Evolutionary conservation across 1,140 invertebrate species (phyloP).

Genomic region (Chlorops oryzae): DNA sequence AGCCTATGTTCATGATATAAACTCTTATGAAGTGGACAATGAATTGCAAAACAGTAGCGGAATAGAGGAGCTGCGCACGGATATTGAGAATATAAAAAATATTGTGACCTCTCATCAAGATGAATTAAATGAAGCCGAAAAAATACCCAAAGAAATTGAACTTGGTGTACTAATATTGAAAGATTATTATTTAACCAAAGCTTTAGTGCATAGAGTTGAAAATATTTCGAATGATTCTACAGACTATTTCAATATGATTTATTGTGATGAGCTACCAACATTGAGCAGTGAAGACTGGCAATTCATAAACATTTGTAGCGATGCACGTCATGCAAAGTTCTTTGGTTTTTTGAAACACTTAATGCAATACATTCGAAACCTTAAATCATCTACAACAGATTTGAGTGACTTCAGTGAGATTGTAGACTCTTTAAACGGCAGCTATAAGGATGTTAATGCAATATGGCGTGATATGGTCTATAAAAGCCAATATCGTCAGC

Average conservation of each 20-base stretch:
- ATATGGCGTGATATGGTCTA: too few species aligned
- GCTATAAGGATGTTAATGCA: slow-evolving; percentile 31
- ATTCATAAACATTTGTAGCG: slow-evolving; percentile 21
- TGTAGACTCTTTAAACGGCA: slow-evolving; percentile 19
- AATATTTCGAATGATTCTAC: neutral
- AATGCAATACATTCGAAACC: too few species aligned
- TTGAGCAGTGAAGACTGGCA: slow-evolving; percentile 23
- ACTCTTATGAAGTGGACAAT: too few species aligned
- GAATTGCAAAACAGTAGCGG: too few species aligned
- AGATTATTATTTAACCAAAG: slow-evolving; percentile 16
- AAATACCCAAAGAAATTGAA: slow-evolving; percentile 6
- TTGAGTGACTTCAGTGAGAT: slow-evolving; percentile 15
- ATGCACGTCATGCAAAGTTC: slow-evolving; percentile 5
- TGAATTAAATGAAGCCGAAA: neutral
- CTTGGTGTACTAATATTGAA: slow-evolving; percentile 3
- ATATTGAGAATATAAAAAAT: too few species aligned
- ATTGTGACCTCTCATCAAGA: too few species aligned
- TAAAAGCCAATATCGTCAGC: slow-evolving; percentile 17
- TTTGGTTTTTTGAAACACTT: too few species aligned
- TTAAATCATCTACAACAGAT: too few species aligned
- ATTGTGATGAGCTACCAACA: slow-evolving; percentile 26
- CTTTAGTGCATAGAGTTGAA: neutral
- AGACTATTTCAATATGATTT: slow-evolving; percentile 13
- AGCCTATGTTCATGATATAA: too few species aligned
- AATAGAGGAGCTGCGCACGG: too few species aligned